Evolutionary conservation across 1,140 invertebrate species (phyloP).

Genomic region (Tachypleus tridentatus): DNA sequence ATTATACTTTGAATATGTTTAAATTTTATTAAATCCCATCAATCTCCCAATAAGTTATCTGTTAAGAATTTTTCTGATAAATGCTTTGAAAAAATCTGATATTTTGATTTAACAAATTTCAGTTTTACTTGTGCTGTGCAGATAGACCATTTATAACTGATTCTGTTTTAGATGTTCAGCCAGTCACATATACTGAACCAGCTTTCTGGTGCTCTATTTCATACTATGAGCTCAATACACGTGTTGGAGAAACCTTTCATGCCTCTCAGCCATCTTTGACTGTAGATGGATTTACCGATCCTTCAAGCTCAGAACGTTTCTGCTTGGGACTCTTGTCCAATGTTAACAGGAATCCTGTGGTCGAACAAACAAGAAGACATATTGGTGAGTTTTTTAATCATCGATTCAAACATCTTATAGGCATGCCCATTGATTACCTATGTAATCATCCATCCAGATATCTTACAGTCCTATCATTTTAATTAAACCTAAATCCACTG

Average conservation of each 20-base stretch:
- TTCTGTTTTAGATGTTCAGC: conserved; percentile 56
- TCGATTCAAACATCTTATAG: no score
- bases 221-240: conserved; percentile 92
- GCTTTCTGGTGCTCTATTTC: conserved; percentile 97
- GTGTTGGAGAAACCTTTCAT: conserved; percentile 95
- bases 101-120: no score
- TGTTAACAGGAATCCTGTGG: conserved; percentile 85
- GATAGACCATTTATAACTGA: conserved; percentile 33
- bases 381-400: conserved; percentile 56
- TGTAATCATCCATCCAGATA: no score
- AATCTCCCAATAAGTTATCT: no score
- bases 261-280: conserved; percentile 93
- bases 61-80: no score
- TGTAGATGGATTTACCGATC: conserved; percentile 75
- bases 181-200: conserved; percentile 93
- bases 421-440: no score
- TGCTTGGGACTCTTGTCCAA: conserved; percentile 93
- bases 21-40: no score
- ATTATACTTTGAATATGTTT: no score
- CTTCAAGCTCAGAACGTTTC: conserved; percentile 87
- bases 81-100: no score
- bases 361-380: conserved; percentile 86
- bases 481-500: no score
- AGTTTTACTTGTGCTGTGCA: no score
- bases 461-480: no score